Conservation (phyloP, 2,113 vertebrate genomes). For the Zosterops lateralis region DNA sequence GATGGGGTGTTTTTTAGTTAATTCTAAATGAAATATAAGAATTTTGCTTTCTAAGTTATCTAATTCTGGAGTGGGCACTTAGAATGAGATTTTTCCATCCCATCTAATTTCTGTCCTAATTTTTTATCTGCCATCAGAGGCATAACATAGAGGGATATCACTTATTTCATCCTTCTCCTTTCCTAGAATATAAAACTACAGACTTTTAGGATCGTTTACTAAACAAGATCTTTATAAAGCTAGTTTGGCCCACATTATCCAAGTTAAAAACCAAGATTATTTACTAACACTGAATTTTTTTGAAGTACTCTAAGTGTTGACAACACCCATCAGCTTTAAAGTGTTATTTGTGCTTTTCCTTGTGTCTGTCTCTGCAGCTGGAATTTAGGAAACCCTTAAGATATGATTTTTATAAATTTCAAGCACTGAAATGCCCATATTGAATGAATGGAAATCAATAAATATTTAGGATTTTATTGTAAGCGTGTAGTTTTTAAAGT, state of each 20-base stretch:
- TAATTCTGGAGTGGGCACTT: not conserved
- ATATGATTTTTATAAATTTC: not conserved
- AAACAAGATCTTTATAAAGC: not conserved
- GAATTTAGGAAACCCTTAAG: not conserved
- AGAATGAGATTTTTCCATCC: not conserved
- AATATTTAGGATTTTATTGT: not conserved
- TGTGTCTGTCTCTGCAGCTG: not conserved
- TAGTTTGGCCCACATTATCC: not conserved
- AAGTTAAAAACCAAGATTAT: not conserved
- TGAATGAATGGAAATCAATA: not conserved
- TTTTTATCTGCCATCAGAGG: not conserved
- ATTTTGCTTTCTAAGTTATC: not conserved
- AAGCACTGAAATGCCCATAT: not conserved
- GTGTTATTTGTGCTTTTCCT: not conserved
- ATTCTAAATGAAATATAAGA: not conserved
- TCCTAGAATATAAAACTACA: not conserved
- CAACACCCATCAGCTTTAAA: not conserved
- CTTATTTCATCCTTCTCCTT: not conserved
- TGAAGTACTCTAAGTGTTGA: rapidly evolving
- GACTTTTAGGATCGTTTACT: not conserved
- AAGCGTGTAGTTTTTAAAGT: rapidly evolving
- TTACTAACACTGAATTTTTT: not conserved
- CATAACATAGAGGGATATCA: not conserved
- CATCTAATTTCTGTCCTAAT: not conserved
- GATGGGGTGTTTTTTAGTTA: not conserved